Percentiles rank a stretch among this genome's conserved stretches.
These are phyloP conservation scores for Blastobasis lacticolella DNA, from an alignment of 2,888 invertebrate species.

Conservation along the genomic window DNA sequence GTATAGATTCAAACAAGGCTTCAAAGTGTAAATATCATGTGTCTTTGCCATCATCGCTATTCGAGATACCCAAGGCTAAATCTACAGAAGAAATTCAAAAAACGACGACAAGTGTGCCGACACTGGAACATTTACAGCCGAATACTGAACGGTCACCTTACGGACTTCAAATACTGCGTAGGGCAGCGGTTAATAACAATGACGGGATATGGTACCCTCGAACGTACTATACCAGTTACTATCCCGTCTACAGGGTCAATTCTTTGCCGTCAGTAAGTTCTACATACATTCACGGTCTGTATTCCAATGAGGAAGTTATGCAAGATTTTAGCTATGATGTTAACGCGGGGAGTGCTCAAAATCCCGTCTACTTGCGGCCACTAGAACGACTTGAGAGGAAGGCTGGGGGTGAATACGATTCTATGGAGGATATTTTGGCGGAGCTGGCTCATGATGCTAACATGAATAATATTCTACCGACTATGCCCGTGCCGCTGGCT, in stretches of 20 bases:
- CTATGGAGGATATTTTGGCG: constrained; percentile 33
- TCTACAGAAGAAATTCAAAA: no score
- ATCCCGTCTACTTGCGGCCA: constrained; percentile 10
- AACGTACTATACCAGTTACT: no score
- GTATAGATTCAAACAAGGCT: no score
- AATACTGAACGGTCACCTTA: no score
- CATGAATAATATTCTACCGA: constrained; percentile 53
- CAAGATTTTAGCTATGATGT: background rate
- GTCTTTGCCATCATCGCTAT: no score
- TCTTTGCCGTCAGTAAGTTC: constrained; percentile 26
- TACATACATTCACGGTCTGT: constrained; percentile 23
- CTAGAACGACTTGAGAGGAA: constrained; percentile 18
- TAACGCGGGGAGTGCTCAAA: constrained; percentile 12
- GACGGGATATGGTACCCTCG: constrained; percentile 13
- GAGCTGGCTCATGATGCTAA: constrained; percentile 43
- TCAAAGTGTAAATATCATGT: no score
- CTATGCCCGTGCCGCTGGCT: constrained; percentile 43
- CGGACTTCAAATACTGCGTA: no score
- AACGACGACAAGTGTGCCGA: no score
- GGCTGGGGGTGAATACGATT: constrained; percentile 15
- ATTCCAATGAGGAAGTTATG: constrained; percentile 12
- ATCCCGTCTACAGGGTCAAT: constrained; percentile 14
- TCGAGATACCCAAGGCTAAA: no score
- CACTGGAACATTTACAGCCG: no score
- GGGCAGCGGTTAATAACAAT: background rate